Base-by-base conservation (phyloP, 2,888 invertebrate species). In the Polylopha cassiicola region DNA sequence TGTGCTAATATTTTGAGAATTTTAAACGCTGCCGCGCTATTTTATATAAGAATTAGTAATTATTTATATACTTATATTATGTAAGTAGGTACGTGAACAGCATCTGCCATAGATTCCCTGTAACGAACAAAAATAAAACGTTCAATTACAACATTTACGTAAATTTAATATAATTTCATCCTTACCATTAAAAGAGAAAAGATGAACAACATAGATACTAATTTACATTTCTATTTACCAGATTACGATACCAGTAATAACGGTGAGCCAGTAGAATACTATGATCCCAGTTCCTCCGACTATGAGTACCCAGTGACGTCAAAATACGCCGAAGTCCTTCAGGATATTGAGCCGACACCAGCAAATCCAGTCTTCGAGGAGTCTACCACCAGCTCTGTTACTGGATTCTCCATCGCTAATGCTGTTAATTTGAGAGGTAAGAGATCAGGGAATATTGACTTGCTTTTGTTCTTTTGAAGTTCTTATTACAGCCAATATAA, bases 341-440 rank as follows among this genome's bases (percentile, higher is more conserved):
- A 57, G 1, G 69, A 64, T 24, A 32, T 71, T 17, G 69, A 74
- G 4, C 55, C 65, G 0, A 55, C 66, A 0, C 56, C 68, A 0
- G 45, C 58, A 0, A 65, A 66, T 16, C 52, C 61, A 0, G 55
- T 54, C 32, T 69, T 66, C 39, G 73, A 75, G 26, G 67, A 68
- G 39, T 45, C 56, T 0, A 75, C 76, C 0, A 51, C 63, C 3
- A 70, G 64, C 24, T 61, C 79, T 1, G 76, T 82, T 0, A 64
- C 79, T 0, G 81, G 79, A 43, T 76, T 67, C 55, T 78, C 79
- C 1, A 65, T 81, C 20, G 74, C 80, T 34, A 80, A 81, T 76
- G 73, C 68, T 65, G 72, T 84, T 17, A 84, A 82, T 60, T 67
- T 78, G 44, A 75, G 82, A 74, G 84, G 84, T 84, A 44, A 54